Evolutionary conservation across 1,140 invertebrate species (phyloP), one percentile per base, ranked within the genome.

Genomic region (Brachionus rotundiformis): DNA sequence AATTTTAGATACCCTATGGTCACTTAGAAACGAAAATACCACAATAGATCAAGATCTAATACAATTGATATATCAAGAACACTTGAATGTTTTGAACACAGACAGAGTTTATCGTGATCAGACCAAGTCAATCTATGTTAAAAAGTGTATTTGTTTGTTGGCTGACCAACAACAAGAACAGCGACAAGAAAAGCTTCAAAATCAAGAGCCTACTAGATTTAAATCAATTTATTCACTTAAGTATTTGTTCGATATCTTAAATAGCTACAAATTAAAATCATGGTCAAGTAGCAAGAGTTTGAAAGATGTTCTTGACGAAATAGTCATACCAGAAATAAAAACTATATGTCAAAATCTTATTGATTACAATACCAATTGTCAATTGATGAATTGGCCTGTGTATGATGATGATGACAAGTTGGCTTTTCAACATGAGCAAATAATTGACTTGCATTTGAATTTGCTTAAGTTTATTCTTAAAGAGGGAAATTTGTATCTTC

Each of bases 381-480:
- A n/a, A n/a, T n/a, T n/a, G n/a, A n/a, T n/a, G n/a, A n/a, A n/a
- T n/a, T n/a, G n/a, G n/a, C n/a, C n/a, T n/a, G n/a, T n/a, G n/a
- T n/a, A n/a, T n/a, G n/a, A n/a, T n/a, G n/a, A n/a, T n/a, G n/a
- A n/a, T 19, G 16, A n/a, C 13, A 19, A 36, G 8, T 16, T 5
- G 1, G 10, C 16, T 83, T 90, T 90, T 83, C 86, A 87, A 19
- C 89, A 90, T 84, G 85, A 86, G 65, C 87, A 90, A 83, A 88
- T 89, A 84, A 84, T 86, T 82, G 39, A 41, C 47, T 86, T 85
- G n/a, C 90, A 90, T 83, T 84, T 90, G 31, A 86, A 87, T 59
- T 89, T 90, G 83, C 84, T 90, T 27, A 87, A 89, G 81, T 90
- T 90, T 84, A 83, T 90, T 23, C 84, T 90, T 29, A 88, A 90